phyloP scores from a whole-genome alignment of 2,888 invertebrate genomes.

The Itoplectis maculator region DNA sequence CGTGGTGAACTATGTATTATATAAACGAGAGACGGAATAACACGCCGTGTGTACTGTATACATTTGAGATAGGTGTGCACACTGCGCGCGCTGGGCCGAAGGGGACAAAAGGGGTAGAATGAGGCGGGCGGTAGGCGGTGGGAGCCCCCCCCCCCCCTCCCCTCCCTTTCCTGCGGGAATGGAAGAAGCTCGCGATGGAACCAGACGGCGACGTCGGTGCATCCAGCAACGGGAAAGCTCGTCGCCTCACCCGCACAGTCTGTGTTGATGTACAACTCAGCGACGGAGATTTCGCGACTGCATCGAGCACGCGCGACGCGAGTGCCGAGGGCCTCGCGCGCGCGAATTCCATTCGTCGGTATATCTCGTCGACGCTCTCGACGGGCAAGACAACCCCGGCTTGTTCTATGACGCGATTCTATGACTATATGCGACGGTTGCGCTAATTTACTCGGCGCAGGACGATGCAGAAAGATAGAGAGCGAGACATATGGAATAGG shows the following conservation, averaged over 20 bases:
- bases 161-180: too few relatives aligned
- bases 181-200: slow-evolving; percentile 24
- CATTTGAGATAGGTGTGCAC: slow-evolving; percentile 6
- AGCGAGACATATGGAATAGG: too few relatives aligned
- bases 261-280: slow-evolving; percentile 34
- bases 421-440: slow-evolving; percentile 25
- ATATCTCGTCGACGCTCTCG: not conserved
- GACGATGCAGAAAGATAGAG: not conserved
- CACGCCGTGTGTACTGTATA: slow-evolving; percentile 3
- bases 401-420: slow-evolving; percentile 9
- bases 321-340: not conserved
- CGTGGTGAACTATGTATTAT: slow-evolving; percentile 1
- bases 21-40: slow-evolving; percentile 7
- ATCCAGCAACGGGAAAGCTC: not conserved
- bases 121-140: too few relatives aligned
- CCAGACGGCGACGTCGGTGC: too few relatives aligned
- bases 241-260: slow-evolving; percentile 37
- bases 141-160: too few relatives aligned
- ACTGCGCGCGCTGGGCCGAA: not conserved
- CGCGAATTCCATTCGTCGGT: slow-evolving; percentile 34
- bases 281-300: not conserved
- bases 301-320: not conserved
- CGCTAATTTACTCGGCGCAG: slow-evolving; percentile 40
- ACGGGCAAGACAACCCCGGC: not conserved
- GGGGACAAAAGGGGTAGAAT: slow-evolving; percentile 13